phyloP scores from a whole-genome alignment of 2,797 vertebrate species.

The Antrozous pallidus region DNA sequence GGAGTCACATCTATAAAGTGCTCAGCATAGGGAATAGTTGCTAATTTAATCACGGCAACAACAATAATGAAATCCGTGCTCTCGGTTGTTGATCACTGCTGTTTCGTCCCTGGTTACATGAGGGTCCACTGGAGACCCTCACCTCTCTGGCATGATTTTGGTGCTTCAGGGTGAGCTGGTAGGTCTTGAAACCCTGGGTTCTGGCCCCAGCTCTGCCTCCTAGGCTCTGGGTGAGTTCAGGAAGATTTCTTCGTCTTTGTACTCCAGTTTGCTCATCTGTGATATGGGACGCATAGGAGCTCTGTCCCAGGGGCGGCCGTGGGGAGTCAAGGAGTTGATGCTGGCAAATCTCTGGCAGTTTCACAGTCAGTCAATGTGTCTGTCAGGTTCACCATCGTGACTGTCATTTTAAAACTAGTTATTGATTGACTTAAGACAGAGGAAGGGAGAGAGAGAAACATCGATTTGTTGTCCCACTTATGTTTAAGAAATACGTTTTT shows the following conservation, averaged over 20 bases:
- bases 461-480: background rate
- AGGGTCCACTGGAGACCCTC: too few relatives aligned
- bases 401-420: background rate
- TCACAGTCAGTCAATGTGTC: background rate
- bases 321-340: background rate
- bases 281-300: background rate
- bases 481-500: background rate
- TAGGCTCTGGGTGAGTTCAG: background rate
- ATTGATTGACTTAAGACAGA: background rate
- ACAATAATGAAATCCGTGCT: background rate
- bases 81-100: background rate
- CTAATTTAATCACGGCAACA: background rate
- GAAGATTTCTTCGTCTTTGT: background rate
- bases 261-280: background rate
- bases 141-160: background rate
- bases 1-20: background rate
- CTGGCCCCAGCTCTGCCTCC: background rate
- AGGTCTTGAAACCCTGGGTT: background rate
- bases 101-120: background rate
- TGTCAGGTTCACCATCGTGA: background rate
- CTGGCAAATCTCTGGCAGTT: background rate
- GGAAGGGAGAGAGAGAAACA: background rate
- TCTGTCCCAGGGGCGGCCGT: background rate
- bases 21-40: background rate
- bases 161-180: background rate